These are phyloP conservation scores for Collichthys lucidus DNA, from an alignment of 2,113 vertebrate genomes.

Conservation along the genomic window DNA sequence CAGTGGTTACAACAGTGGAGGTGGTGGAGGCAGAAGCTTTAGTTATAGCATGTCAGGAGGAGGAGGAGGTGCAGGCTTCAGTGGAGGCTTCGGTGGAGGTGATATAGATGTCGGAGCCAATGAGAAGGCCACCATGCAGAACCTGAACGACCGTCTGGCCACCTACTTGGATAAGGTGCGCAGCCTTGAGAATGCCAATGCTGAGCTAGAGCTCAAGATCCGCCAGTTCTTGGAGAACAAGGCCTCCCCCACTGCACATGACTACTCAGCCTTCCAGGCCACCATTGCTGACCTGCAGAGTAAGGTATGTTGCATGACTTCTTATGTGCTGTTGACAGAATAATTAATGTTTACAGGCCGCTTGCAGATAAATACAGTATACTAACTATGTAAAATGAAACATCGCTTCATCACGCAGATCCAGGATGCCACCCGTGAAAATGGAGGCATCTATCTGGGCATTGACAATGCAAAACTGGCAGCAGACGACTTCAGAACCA, in stretches of 20 bases:
- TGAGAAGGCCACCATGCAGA: conserved; percentile 94
- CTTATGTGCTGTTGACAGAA: background rate
- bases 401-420: conserved; percentile 81
- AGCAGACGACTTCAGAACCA: conserved; percentile 90
- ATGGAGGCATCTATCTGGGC: conserved; percentile 86
- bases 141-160: conserved; percentile 92
- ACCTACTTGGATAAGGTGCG: conserved; percentile 91
- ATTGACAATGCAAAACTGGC: conserved; percentile 91
- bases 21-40: background rate
- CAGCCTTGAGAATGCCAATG: conserved; percentile 87
- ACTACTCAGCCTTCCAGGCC: conserved; percentile 86
- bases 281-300: conserved; percentile 88
- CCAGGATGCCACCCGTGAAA: conserved; percentile 79
- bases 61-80: background rate
- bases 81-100: background rate
- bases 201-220: conserved; percentile 89
- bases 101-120: conserved; percentile 76
- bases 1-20: background rate
- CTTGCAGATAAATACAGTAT: background rate
- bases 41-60: background rate
- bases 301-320: conserved; percentile 83
- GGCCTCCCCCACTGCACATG: conserved; percentile 72
- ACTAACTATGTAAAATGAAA: conserved; percentile 1
- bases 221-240: conserved; percentile 90
- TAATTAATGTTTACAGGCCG: background rate